These are phyloP conservation scores for Drosophila anceps DNA, from an alignment of 2,888 invertebrate genomes.

Conservation along the genomic window DNA sequence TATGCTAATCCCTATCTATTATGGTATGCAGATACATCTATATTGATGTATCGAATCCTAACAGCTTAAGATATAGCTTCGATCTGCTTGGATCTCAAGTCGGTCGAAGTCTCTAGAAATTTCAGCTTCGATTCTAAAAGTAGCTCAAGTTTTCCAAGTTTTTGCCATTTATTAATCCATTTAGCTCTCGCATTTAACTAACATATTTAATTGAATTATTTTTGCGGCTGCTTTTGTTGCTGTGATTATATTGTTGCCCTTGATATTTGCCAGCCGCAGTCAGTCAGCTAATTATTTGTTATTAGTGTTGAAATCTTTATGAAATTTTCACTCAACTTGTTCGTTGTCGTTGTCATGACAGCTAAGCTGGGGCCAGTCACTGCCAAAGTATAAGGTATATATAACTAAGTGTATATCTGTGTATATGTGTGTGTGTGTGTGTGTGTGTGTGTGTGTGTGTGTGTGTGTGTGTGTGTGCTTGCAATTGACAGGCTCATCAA, in stretches of 20 bases:
- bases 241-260: slow-evolving; percentile 35
- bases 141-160: neutral
- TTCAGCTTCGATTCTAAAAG: neutral
- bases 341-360: slow-evolving; percentile 51
- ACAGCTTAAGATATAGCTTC: neutral
- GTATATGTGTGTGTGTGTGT: slow-evolving; percentile 16
- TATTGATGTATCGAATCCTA: neutral
- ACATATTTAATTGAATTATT: slow-evolving; percentile 43
- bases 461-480: slow-evolving; percentile 24
- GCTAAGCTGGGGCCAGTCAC: slow-evolving; percentile 44
- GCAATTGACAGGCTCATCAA: slow-evolving; percentile 76
- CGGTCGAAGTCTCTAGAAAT: neutral
- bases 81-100: neutral
- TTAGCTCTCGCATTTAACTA: slow-evolving; percentile 28
- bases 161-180: slow-evolving; percentile 27
- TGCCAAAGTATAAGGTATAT: slow-evolving; percentile 12
- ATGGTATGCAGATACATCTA: neutral
- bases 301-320: slow-evolving; percentile 77
- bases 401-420: slow-evolving; percentile 5
- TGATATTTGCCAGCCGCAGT: slow-evolving; percentile 62
- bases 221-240: neutral
- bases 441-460: slow-evolving; percentile 19
- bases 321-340: slow-evolving; percentile 55
- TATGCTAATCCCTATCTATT: too few species aligned
- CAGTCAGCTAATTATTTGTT: slow-evolving; percentile 76